A percentile compares a stretch with the other conserved stretches of the same genome.
Conservation (phyloP, 53 echinoderm and acorn worm species). For the Zoroaster sp. region DNA sequence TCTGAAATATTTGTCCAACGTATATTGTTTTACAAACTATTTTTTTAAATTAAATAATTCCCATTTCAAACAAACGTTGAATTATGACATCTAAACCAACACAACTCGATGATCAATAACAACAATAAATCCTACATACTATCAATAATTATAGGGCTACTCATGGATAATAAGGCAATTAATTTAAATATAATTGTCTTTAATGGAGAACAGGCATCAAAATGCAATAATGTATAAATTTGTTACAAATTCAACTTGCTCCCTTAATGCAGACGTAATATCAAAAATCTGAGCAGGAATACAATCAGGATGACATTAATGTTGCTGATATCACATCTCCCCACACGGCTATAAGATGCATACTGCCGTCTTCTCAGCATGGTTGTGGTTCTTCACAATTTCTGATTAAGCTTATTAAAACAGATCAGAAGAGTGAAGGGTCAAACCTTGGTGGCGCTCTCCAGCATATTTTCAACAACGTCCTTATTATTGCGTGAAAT, state of each 20-base stretch:
- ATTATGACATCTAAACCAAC: constrained; percentile 10
- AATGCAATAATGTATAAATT: not conserved
- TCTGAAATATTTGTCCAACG: constrained; percentile 4
- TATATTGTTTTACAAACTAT: not conserved
- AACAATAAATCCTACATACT: not conserved
- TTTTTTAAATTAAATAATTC: not conserved
- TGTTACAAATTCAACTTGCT: not conserved
- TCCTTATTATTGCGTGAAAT: constrained; percentile 61
- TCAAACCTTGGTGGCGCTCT: constrained; percentile 50
- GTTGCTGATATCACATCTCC: constrained; percentile 16
- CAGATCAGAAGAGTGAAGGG: not conserved
- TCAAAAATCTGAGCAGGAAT: constrained; percentile 9
- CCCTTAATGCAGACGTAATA: not conserved
- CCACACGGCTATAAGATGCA: too few relatives aligned
- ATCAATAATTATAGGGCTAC: not conserved
- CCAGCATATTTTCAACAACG: constrained; percentile 51
- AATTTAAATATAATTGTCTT: not conserved
- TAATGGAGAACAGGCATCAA: not conserved
- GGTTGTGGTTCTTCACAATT: not conserved
- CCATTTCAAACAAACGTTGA: not conserved
- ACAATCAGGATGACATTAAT: not conserved
- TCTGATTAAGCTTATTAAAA: not conserved
- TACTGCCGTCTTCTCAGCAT: not conserved
- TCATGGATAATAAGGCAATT: not conserved
- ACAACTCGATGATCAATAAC: not conserved